Conservation (phyloP, 2,797 vertebrate genomes). For the Siniperca undulata region DNA sequence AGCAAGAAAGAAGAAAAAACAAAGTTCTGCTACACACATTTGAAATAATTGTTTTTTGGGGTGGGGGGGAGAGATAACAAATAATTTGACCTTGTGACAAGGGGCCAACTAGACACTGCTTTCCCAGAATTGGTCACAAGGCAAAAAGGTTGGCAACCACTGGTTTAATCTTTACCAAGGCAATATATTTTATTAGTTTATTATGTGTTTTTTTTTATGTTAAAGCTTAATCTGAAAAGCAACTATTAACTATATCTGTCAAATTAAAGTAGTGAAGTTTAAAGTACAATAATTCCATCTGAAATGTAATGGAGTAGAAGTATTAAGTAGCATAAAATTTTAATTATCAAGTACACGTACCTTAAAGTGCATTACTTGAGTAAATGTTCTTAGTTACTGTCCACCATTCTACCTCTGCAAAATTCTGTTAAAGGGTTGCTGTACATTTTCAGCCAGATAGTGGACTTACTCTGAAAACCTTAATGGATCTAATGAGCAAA, state of each 20-base stretch:
- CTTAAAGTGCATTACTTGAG: no score
- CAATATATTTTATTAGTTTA: not conserved
- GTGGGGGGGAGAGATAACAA: no score
- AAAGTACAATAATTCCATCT: not conserved
- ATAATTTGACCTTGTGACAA: no score
- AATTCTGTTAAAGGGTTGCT: not conserved
- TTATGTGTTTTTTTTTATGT: no score
- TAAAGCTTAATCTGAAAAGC: not conserved
- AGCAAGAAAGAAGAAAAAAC: not conserved
- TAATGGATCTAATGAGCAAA: not conserved
- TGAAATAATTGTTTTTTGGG: no score
- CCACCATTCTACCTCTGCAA: no score
- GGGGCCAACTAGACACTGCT: not conserved
- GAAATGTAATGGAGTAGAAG: no score
- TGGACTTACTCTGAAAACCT: no score
- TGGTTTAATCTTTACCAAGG: not conserved
- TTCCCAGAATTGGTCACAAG: not conserved
- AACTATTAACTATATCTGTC: not conserved
- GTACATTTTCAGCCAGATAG: no score
- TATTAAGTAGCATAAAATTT: no score
- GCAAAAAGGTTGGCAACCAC: not conserved
- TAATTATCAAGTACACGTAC: not conserved
- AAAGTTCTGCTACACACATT: not conserved
- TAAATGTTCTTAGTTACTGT: not conserved
- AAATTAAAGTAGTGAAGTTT: not conserved